Base-by-base conservation (phyloP, 1,140 invertebrate genomes). In the Colletes latitarsis region DNA sequence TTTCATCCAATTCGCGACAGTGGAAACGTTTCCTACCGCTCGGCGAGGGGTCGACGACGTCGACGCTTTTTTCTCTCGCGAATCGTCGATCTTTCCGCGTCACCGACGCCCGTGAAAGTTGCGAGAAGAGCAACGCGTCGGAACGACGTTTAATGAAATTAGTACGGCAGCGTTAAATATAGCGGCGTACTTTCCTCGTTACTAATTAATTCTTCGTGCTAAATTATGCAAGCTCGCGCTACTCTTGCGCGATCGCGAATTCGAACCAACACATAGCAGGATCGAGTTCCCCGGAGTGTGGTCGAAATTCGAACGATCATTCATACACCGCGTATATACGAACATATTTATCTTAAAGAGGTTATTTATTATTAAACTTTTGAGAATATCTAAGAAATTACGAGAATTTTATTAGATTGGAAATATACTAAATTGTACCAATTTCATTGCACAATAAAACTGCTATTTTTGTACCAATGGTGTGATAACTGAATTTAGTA, bases 181-280 rank as follows among this genome's bases (percentile, higher is more conserved):
- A 74, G 46, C 72, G 0, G 10, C 43, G 57, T 64, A 74, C 72
- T 74, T 74, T 74, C 72, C 46, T 64, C 72, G 46, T 19, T 30
- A 21, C 46, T 74, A 74, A 74, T 74, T 74, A 74, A 53, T 74
- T 74, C 30, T 64, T 46, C 58, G 72, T n/a, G 72, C 2, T 39
- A 19, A 41, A 66, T 74, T 74, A 74, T 39, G 72, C 60, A 74
- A 74, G 60, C 60, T 41, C 17, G 6, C 2, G 6, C 43, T 43
- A 60, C 21, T 62, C 43, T n/a, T 74, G 58, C 58, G 19, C 19
- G 30, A 63, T 62, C 57, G 71, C 19, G 19, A 6, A 15, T 15
- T 17, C 49, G 12, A 62, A 12, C 60, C 14, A 12, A 3, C 8
- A 10, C 9, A 12, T 10, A 46, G 43, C 9, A 9, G 49, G 10